Base-by-base conservation (phyloP, 2,888 invertebrate genomes). In the Leuctra nigra region DNA sequence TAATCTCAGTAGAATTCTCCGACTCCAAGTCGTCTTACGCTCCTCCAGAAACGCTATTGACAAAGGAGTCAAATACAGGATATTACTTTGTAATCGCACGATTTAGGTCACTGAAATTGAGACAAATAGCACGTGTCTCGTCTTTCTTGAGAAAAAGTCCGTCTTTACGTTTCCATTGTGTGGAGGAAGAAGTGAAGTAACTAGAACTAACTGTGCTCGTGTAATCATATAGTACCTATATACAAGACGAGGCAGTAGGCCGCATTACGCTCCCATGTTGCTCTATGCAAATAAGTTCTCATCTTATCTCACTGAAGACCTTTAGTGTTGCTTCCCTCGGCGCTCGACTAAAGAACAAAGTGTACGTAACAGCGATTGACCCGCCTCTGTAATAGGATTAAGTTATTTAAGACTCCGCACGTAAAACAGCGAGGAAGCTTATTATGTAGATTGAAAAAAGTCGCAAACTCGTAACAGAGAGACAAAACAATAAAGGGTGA, bases 371-470 rank as follows among this genome's bases (percentile, higher is more conserved):
- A 22, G 20, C 50, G 35, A 50, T 50, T 50, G 50, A 50, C 50
- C 50, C 22, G 36, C 18, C 11, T 20, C 18, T 35, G 35, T 50
- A 50, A 50, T 50, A 35, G 50, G 50, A 50, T 50, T 50, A 50
- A 50, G 33, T 50, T 50, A 50, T 50, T 50, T 50, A 35, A 50
- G 50, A 29, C 35, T 22, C 33, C 22, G 23, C 44, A 23, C 44
- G 44, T 44, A 44, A 44, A 44, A 44, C 44, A 20, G n/a, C 44
- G 35, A 50, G 18, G 20, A 14, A 50, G 50, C 50, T 50, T 50
- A 29, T 35, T 22, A 50, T 50, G 33, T 29, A 35, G 33, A 35
- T 35, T 50, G 50, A 50, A 50, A 44, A 50, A 50, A 33, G 50
- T 50, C 22, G 33, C 50, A 23, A 33, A 35, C 13, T 35, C 33